A percentile compares a stretch with the other conserved stretches of the same genome.
phyloP scores from a whole-genome alignment of 2,113 vertebrate species.

The Chascanopsetta lugubris region DNA sequence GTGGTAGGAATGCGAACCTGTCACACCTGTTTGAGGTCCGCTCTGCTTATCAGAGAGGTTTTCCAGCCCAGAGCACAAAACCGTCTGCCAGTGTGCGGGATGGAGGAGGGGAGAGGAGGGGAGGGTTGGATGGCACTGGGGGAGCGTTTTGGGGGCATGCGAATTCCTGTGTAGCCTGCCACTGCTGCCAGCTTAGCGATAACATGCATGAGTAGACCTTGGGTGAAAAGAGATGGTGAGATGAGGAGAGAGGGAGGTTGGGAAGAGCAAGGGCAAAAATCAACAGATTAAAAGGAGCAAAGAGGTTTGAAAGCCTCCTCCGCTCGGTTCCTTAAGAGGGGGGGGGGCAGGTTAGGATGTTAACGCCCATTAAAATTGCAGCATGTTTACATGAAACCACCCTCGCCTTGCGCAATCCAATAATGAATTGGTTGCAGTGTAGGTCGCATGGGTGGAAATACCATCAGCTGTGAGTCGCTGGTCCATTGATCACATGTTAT shows the following conservation, averaged over 20 bases:
- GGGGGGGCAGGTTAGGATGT: conserved; percentile 53
- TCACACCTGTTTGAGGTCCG: conserved; percentile 65
- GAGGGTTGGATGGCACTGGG: conserved; percentile 45
- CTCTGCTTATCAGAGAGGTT: conserved; percentile 51
- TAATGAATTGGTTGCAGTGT: background rate
- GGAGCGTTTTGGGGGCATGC: conserved; percentile 51
- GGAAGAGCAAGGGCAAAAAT: conserved; percentile 54
- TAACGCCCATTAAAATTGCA: conserved; percentile 70
- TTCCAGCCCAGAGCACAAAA: conserved; percentile 44
- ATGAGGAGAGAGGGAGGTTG: conserved; percentile 51
- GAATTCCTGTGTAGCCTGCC: conserved; percentile 63
- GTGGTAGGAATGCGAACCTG: conserved; percentile 53
- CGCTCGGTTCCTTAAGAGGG: conserved; percentile 28
- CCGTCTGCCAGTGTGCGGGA: conserved; percentile 14
- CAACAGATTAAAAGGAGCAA: conserved; percentile 65
- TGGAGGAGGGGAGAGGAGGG: conserved; percentile 31
- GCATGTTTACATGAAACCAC: conserved; percentile 68
- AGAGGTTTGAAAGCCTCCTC: conserved; percentile 67
- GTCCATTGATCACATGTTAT: background rate
- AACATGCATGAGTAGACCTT: conserved; percentile 71
- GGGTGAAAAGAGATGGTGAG: conserved; percentile 65
- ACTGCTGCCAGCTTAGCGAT: conserved; percentile 71
- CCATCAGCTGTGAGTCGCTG: background rate
- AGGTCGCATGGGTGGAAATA: background rate
- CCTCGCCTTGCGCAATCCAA: conserved; percentile 1